Evolutionary conservation across 2,113 vertebrate genomes (phyloP).

Genomic region (Noctilio leporinus): DNA sequence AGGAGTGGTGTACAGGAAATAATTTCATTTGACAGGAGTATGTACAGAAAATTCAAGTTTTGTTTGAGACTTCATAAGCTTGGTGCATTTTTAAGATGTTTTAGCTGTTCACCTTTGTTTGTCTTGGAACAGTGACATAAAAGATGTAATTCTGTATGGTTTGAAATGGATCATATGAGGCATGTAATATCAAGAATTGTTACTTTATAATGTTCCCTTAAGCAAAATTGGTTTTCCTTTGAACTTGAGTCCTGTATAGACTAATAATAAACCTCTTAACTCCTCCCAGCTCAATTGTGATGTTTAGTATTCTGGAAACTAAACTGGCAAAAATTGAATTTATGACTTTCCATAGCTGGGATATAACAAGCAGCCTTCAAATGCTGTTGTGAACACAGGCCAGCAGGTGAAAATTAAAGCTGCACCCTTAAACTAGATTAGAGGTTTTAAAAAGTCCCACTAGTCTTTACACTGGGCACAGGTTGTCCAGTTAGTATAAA

Average conservation of each 20-base stretch:
- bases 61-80: too few species aligned
- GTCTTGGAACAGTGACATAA: conserved; percentile 83
- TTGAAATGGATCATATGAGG: conserved; percentile 78
- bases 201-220: conserved; percentile 80
- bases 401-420: too few species aligned
- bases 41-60: too few species aligned
- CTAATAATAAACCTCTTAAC: conserved; percentile 50
- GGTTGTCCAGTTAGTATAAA: background rate
- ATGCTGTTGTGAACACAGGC: too few species aligned
- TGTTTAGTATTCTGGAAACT: background rate
- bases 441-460: too few species aligned
- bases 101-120: too few species aligned
- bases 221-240: conserved; percentile 38
- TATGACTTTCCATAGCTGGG: background rate
- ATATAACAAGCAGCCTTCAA: too few species aligned
- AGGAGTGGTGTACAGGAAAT: too few species aligned
- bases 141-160: conserved; percentile 83
- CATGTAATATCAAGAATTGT: conserved; percentile 75
- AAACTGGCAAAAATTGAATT: background rate
- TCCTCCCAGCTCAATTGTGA: conserved; percentile 44
- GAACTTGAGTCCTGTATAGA: conserved; percentile 38
- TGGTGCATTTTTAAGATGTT: too few species aligned
- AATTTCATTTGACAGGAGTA: too few species aligned
- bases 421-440: too few species aligned
- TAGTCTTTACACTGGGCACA: background rate